Evolutionary conservation across 2,888 invertebrate species (phyloP), one percentile per base, ranked within the genome.

Genomic region (Lasioglossum pauxillum): DNA sequence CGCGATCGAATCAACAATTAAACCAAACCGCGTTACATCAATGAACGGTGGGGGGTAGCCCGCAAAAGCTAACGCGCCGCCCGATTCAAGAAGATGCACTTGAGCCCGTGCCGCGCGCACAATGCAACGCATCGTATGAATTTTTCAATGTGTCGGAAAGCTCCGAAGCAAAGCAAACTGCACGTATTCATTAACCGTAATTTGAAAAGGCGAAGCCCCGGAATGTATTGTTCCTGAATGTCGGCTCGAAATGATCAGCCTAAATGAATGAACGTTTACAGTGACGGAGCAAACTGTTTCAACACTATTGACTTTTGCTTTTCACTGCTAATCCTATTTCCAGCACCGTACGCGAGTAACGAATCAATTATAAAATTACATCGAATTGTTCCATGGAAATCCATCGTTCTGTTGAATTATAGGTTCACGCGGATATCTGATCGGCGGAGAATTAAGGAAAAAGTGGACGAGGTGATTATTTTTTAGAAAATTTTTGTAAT

Each of bases 1-100:
- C 60, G 10, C 80, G 19, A 69, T 82, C 46, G 73, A 46, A 71
- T 16, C 19, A 41, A 57, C 49, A 49, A 69, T 44, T 44, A 27
- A 35, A 23, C 38, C 14, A 8, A 38, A 57, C 53, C 23, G 38
- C 73, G 31, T 73, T 31, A 1, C 10, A 23, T 46, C 27, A 31
- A 57, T 71, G 38, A 23, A 41, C n/a, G n/a, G 35, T 0, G 35
- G 35, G 35, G 5, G 35, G 35, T 4, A 5, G 12, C 38, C 69
- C 23, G 38, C 69, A 69, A 69, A 71, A 71, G 41, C 71, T 41
- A n/a, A 71, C 38, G 71, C 41, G 38, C 10, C 41, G 23, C 23
- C 2, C 23, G 14, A 38, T 71, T 41, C 41, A 71, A 71, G 41
- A 71, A 71, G 41, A 71, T 12, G 23, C 23, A 41, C 41, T 71